Evolutionary conservation across 92 coral and sea anemone genomes (phyloP).

Genomic region (Zoanthus solanderi): DNA sequence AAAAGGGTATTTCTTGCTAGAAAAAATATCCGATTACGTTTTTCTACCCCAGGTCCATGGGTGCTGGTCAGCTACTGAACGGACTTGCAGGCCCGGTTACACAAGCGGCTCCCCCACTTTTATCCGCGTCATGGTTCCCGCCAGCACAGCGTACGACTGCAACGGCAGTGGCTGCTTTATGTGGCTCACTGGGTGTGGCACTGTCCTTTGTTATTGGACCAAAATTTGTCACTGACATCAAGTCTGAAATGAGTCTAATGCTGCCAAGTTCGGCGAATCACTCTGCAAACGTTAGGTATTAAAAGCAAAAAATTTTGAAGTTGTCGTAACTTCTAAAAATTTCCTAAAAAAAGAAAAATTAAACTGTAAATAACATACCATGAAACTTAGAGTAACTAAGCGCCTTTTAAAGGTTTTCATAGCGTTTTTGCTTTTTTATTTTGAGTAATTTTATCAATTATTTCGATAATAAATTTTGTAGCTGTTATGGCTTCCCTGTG

Average conservation of each 20-base stretch:
- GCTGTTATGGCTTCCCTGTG: too few relatives aligned
- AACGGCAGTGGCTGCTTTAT: conserved; percentile 95
- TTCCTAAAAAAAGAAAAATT: too few relatives aligned
- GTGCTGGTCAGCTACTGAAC: conserved; percentile 92
- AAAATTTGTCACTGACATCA: conserved; percentile 77
- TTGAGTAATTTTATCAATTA: too few relatives aligned
- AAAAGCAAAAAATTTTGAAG: neutral
- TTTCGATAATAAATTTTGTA: too few relatives aligned
- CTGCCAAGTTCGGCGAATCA: conserved; percentile 67
- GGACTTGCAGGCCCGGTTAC: conserved; percentile 99
- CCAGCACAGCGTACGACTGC: conserved; percentile 95
- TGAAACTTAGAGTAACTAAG: too few relatives aligned
- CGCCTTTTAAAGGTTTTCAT: too few relatives aligned
- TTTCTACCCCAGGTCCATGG: conserved; percentile 83
- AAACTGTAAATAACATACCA: too few relatives aligned
- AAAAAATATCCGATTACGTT: neutral
- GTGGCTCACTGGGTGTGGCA: conserved; percentile 97
- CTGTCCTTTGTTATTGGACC: conserved; percentile 96
- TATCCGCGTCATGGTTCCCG: conserved; percentile 98
- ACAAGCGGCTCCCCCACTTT: conserved; percentile 96
- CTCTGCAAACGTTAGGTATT: conserved; percentile 69
- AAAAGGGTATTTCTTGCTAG: too few relatives aligned
- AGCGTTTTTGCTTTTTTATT: too few relatives aligned
- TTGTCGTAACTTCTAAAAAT: neutral
- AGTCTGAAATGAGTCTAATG: conserved; percentile 66